Conservation (phyloP, 1,140 invertebrate species). For the Paraescarpia echinospica region DNA sequence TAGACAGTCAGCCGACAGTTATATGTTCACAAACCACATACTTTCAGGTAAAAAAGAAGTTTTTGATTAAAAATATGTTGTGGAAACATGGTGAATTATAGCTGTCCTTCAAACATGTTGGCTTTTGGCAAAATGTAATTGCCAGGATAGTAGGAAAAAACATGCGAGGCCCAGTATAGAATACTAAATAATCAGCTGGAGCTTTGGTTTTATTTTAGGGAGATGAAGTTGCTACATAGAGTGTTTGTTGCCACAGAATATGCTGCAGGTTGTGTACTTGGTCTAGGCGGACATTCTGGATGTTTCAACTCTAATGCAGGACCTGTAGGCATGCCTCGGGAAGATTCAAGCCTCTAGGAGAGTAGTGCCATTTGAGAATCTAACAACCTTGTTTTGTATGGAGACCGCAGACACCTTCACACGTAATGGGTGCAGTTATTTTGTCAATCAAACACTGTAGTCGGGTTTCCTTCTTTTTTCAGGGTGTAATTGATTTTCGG, state of each 20-base stretch:
- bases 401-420: neutral
- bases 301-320: neutral
- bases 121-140: neutral
- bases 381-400: neutral
- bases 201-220: neutral
- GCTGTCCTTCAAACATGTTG: too few species aligned
- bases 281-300: neutral
- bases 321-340: neutral
- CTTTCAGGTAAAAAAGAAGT: neutral
- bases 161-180: neutral
- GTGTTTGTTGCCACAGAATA: neutral
- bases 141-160: neutral
- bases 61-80: neutral
- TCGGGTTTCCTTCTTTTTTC: neutral
- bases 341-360: neutral
- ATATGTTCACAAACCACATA: neutral
- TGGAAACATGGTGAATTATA: neutral
- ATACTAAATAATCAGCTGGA: neutral
- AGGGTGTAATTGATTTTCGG: neutral
- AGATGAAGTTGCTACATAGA: neutral
- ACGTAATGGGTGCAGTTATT: neutral
- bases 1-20: neutral
- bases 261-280: neutral
- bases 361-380: neutral
- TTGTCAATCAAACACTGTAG: neutral